A percentile compares a stretch with the other conserved stretches of the same genome.
phyloP scores from a whole-genome alignment of 2,113 vertebrate genomes.

The Varanus komodoensis region DNA sequence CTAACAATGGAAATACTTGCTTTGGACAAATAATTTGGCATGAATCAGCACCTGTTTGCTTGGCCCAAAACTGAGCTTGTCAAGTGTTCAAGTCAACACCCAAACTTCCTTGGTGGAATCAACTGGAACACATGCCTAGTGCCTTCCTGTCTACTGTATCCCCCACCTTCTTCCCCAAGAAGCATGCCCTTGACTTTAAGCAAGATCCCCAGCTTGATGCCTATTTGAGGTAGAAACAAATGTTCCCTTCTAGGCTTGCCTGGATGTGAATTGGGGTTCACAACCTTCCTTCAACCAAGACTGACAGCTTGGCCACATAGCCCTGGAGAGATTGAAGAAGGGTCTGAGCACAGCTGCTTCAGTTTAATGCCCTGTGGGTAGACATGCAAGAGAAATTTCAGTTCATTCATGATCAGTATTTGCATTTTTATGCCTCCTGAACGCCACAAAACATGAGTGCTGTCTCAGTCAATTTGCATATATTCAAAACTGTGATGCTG shows the following conservation, averaged over 20 bases:
- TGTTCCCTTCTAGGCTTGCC: not conserved
- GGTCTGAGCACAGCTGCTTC: not conserved
- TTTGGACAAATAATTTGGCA: conserved; percentile 12
- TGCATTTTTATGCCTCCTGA: no score
- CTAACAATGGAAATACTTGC: conserved; percentile 19
- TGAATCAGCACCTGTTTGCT: not conserved
- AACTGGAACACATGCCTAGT: not conserved
- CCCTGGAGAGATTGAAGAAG: not conserved
- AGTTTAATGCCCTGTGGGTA: not conserved
- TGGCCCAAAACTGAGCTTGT: not conserved
- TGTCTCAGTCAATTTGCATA: no score
- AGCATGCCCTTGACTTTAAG: not conserved
- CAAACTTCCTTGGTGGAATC: not conserved
- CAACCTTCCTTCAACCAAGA: not conserved
- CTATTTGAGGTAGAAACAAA: not conserved
- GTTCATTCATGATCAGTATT: no score
- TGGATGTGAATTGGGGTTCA: not conserved
- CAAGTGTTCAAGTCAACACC: not conserved
- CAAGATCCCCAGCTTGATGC: not conserved
- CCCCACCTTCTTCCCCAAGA: not conserved
- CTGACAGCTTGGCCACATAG: not conserved
- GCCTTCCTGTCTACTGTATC: not conserved
- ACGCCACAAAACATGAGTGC: no score
- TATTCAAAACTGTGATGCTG: no score
- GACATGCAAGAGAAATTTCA: no score